Base-by-base conservation (phyloP, 2,797 vertebrate species). In the Tokudaia tokunoshimensis region DNA sequence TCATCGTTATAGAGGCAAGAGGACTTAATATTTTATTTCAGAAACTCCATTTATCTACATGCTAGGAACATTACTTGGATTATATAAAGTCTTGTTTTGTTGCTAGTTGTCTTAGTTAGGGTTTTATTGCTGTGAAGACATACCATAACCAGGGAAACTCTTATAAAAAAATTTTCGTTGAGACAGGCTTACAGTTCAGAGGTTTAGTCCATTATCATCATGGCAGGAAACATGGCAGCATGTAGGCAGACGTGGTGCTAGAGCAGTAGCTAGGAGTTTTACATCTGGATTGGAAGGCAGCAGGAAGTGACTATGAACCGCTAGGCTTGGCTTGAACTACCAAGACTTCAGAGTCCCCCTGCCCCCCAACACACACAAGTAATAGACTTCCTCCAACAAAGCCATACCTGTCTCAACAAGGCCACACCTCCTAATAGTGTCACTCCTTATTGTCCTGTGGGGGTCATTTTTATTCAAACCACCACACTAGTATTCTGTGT, bases 11-110 rank as follows among this genome's bases (percentile, higher is more conserved):
- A 3, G 20, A 72, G 47, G 13, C 81, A 94, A 81, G 81, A 67
- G 24, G 22, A 52, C 76, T 44, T 99, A 96, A 99, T 99, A 34
- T 6, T 57, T 91, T 79, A 70, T 47, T 87, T 94, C 4, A 63
- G 44, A 57, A 94, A 1, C n/a, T 80, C 37, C 22, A 92, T 91
- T 95, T 57, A 41, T 70, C 50, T 89, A 74, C 37, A 59, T 63
- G 34, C 20, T 57, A 41, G 76, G n/a, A 70, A 57, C 61, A 80
- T 76, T 70, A 83, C 41, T 90, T 70, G 57, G 31, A 72, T 76
- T 92, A 20, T 52, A 6, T 52, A 37, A 84, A 87, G 76, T 65
- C n/a, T 83, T 65, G 13, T 37, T 94, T 87, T 59, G 37, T 57
- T 55, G 50, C 31, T 93, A 74, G 20, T 41, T 41, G n/a, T 74